Percentiles rank a stretch among this genome's conserved stretches.
phyloP scores from a whole-genome alignment of 2,888 invertebrate genomes.

The Nomada fabriciana region DNA sequence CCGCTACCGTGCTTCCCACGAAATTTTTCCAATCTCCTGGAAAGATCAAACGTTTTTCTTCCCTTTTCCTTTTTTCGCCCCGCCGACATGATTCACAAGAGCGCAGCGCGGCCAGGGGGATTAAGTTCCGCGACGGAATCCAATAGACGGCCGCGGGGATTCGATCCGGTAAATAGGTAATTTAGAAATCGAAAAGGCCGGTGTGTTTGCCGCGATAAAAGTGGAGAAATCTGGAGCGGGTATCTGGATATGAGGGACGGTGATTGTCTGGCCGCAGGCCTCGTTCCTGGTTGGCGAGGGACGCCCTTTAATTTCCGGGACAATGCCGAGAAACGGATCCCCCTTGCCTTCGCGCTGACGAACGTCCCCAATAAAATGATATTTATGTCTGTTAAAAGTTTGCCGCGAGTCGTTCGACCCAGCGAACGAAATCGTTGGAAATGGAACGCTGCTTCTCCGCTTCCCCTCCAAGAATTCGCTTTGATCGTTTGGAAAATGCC shows the following conservation, averaged over 20 bases:
- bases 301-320: constrained; percentile 74
- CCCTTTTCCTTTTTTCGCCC: not conserved
- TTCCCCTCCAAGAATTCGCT: not conserved
- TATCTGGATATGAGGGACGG: constrained; percentile 63
- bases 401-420: constrained; percentile 1
- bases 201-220: constrained; percentile 47
- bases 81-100: constrained; percentile 59
- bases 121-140: constrained; percentile 63
- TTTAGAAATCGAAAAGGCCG: constrained; percentile 60
- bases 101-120: constrained; percentile 31
- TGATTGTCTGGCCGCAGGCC: constrained; percentile 59
- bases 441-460: not conserved
- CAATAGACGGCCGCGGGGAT: constrained; percentile 57
- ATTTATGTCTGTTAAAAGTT: constrained; percentile 65
- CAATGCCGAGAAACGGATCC: constrained; percentile 62
- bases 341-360: constrained; percentile 38
- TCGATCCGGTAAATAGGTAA: constrained; percentile 71
- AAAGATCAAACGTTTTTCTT: constrained; percentile 69
- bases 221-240: constrained; percentile 56
- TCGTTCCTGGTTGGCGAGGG: constrained; percentile 30
- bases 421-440: not conserved
- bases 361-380: constrained; percentile 66
- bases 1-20: not conserved
- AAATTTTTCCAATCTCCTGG: constrained; percentile 68
- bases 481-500: not conserved